Percentiles rank a stretch among this genome's conserved stretches.
Conservation (phyloP, 2,113 vertebrate genomes). For the Rhabdornis inornatus region DNA sequence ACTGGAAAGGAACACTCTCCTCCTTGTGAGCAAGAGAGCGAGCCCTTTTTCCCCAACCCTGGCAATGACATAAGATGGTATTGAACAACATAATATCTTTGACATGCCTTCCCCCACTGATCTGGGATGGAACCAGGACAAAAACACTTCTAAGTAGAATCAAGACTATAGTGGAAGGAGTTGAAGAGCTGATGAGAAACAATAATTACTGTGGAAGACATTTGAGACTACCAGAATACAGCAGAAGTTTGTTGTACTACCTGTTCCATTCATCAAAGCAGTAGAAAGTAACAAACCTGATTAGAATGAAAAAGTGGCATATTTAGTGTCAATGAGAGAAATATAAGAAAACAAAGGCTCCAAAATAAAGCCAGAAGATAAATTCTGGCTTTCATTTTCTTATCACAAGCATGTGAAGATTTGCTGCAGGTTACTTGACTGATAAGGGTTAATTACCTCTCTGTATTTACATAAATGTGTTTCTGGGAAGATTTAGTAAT, state of each 20-base stretch:
- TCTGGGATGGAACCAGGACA: neutral
- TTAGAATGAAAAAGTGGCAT: neutral
- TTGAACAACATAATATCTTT: neutral
- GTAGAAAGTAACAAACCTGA: neutral
- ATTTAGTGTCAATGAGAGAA: neutral
- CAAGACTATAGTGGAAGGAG: neutral
- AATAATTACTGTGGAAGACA: neutral
- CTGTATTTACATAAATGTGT: neutral
- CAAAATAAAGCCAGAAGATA: neutral
- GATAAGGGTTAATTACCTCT: neutral
- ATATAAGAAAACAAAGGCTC: neutral
- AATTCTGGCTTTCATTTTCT: neutral
- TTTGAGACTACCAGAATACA: neutral
- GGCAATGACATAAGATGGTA: neutral
- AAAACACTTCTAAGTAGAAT: neutral
- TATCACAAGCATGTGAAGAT: neutral
- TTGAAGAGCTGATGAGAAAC: neutral
- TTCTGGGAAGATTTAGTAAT: neutral
- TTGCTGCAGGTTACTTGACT: neutral
- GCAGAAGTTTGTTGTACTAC: neutral
- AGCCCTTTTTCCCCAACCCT: neutral
- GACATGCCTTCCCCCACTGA: neutral
- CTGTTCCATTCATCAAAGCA: neutral
- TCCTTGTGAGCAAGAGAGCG: neutral
- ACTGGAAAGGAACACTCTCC: accelerated